A percentile compares a stretch with the other conserved stretches of the same genome.
Conservation (phyloP, 2,113 vertebrate genomes). For the Mesembrinibis cayennensis region DNA sequence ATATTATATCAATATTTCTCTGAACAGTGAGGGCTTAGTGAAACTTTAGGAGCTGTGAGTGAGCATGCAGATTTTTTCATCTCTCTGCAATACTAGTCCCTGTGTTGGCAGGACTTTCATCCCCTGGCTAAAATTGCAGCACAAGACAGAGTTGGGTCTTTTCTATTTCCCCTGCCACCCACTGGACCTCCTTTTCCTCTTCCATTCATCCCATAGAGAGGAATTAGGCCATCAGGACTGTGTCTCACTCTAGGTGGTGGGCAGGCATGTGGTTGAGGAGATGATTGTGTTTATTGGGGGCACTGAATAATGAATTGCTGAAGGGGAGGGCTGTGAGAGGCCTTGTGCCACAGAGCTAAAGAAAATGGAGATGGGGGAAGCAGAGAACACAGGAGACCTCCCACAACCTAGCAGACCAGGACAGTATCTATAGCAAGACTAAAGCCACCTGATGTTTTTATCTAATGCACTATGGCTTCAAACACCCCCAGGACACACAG, state of each 20-base stretch:
- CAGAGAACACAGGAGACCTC: neutral
- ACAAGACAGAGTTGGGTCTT: neutral
- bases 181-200: neutral
- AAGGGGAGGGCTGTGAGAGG: neutral
- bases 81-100: neutral
- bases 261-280: neutral
- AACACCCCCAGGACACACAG: neutral
- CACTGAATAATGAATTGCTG: neutral
- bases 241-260: neutral
- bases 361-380: neutral
- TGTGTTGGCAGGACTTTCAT: neutral
- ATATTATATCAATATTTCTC: neutral
- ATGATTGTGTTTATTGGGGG: neutral
- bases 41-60: neutral
- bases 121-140: neutral
- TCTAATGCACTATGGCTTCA: neutral
- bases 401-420: neutral
- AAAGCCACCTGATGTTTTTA: neutral
- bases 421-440: neutral
- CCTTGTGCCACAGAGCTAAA: neutral
- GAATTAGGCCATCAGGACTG: neutral
- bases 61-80: neutral
- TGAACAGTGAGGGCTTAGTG: neutral
- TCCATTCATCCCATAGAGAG: neutral
- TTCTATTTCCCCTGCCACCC: neutral